Evolutionary conservation across 2,113 vertebrate genomes (phyloP).

Genomic region (Otus sunia): DNA sequence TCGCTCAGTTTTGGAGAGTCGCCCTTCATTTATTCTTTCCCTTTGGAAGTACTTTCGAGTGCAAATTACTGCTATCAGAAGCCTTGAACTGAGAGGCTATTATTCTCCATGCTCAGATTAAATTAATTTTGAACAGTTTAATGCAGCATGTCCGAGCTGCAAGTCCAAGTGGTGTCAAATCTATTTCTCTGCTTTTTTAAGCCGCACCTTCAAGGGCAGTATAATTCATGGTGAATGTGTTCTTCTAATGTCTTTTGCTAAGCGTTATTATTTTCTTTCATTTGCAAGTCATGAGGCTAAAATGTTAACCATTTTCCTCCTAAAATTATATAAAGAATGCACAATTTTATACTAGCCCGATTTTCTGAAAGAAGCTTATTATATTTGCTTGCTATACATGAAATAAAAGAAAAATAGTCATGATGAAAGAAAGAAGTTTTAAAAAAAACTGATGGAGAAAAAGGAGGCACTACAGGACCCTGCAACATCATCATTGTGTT

Average conservation of each 20-base stretch:
- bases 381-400: slow-evolving; percentile 54
- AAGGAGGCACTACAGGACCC: neutral
- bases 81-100: slow-evolving; percentile 85
- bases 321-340: slow-evolving; percentile 67
- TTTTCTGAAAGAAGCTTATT: slow-evolving; percentile 51
- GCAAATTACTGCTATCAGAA: slow-evolving; percentile 84
- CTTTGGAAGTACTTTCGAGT: slow-evolving; percentile 83
- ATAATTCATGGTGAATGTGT: slow-evolving; percentile 78
- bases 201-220: slow-evolving; percentile 82
- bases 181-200: slow-evolving; percentile 86
- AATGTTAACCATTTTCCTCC: slow-evolving; percentile 71
- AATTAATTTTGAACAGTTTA: slow-evolving; percentile 89
- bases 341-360: slow-evolving; percentile 18
- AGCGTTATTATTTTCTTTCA: slow-evolving; percentile 79
- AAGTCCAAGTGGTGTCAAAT: slow-evolving; percentile 84
- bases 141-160: slow-evolving; percentile 82
- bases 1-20: slow-evolving; percentile 78
- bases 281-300: slow-evolving; percentile 79
- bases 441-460: slow-evolving; percentile 24
- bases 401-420: slow-evolving; percentile 44
- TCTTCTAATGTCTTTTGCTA: slow-evolving; percentile 78
- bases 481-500: neutral
- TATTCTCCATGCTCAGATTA: slow-evolving; percentile 85
- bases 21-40: slow-evolving; percentile 84
- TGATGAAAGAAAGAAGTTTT: slow-evolving; percentile 9